These are phyloP conservation scores for Acanthurus lineatus DNA, from an alignment of 2,797 vertebrate species.

Conservation along the genomic window DNA sequence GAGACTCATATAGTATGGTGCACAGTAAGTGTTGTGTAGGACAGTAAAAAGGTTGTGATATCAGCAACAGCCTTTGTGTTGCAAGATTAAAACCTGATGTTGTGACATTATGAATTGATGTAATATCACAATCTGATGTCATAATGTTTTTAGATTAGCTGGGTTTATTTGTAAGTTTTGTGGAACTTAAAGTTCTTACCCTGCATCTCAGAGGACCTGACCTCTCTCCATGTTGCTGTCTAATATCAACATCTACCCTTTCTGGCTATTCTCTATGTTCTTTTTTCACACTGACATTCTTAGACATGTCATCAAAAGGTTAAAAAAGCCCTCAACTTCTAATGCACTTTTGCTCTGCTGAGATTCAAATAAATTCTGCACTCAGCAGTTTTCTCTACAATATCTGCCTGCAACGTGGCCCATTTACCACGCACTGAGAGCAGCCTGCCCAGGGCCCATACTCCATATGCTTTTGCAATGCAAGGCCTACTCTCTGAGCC, in stretches of 20 bases:
- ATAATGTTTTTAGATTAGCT: neutral
- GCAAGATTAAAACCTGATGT: too few species aligned
- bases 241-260: neutral
- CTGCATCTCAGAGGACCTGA: neutral
- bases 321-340: constrained; percentile 28
- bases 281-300: constrained; percentile 4
- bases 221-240: neutral
- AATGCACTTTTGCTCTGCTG: constrained; percentile 28
- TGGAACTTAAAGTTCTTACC: neutral
- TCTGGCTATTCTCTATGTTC: neutral
- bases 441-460: constrained; percentile 23
- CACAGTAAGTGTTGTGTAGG: too few species aligned
- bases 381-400: constrained; percentile 58
- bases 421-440: constrained; percentile 53
- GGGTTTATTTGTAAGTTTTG: neutral
- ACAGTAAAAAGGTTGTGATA: too few species aligned
- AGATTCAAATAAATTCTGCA: constrained; percentile 37
- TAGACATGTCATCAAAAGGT: constrained; percentile 35
- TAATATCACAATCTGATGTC: neutral
- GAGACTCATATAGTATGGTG: too few species aligned
- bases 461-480: constrained; percentile 53
- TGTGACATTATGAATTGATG: neutral
- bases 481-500: constrained; percentile 31
- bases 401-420: constrained; percentile 46
- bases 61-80: too few species aligned